Base-by-base conservation (phyloP, 2,113 vertebrate genomes). In the Brachionichthys hirsutus region DNA sequence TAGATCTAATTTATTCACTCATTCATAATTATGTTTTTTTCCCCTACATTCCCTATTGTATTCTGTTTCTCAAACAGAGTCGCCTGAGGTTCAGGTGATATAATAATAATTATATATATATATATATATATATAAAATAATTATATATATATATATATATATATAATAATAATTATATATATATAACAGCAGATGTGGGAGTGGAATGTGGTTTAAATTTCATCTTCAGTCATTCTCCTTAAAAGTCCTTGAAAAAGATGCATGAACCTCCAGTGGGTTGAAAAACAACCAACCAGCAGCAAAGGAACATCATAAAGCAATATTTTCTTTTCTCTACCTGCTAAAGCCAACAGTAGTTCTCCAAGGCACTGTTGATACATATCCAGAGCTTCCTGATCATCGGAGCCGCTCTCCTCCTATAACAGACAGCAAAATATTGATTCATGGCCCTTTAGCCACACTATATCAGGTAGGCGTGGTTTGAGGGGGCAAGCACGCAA, bases 291-390 rank as follows among this genome's bases (percentile, higher is more conserved):
- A 34, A 51, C 16, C 4, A 54, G 12, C 13, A 15, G 40, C 15
- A 15, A 42, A 42, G 40, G 14, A 14, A 38, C 9, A 38, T n/a
- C n/a, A 64, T 38, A 38, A 62, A 54, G 6, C 44, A 6, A 6
- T 30, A 6, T 30, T 30, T 30, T 30, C 3, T 30, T 41, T 41
- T 16, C 15, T 56, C 7, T 86, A 98, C 97, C 96, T 13, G 96
- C 94, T 55, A 99, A 77, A 2, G 93, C 90, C 55, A 97, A 87
- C 53, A 99, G 83, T 34, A 99, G 84, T 61, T 98, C 95, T 3
- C 92, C 97, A 49, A 99, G 79, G 72, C 93, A 92, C 64, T 90
- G 95, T 75, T 98, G 95, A 87, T 97, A 98, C 46, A 95, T 71
- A 45, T 94, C 94, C 75, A 99, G 88, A 0, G 93, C 92, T 0